Evolutionary conservation across 2,888 invertebrate species (phyloP), one percentile per base, ranked within the genome.

Genomic region (Arrhopalites spinosus): DNA sequence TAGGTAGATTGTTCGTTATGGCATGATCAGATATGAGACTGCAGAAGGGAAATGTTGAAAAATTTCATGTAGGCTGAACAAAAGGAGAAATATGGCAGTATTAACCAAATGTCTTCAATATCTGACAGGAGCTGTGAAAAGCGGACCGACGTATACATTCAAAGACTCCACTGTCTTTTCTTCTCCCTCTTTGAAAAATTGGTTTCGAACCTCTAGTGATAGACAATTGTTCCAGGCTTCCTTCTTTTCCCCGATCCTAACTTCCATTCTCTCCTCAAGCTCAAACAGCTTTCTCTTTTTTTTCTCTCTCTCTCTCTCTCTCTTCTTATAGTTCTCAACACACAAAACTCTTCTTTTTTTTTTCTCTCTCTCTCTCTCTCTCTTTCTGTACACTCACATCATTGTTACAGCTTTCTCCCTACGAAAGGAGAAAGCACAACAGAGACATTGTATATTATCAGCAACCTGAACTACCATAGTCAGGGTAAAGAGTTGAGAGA

Each of bases 71-170:
- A 74, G 69, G 47, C 75, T 63, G 75, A 78, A 78, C 78, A 78
- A 78, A 77, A 64, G 77, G 75, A 78, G 77, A 78, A 77, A 78
- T 75, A 78, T 77, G 77, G 74, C 70, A 77, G 77, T 78, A 75
- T 77, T 78, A 78, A 77, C 73, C 75, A 78, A 77, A 77, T 78
- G 78, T 74, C 77, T 77, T 77, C 73, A 75, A 75, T 77, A 75
- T 77, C 77, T 77, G 75, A 77, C 77, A 75, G 67, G 63, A 77
- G 73, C 64, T 56, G 72, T 75, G 77, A 67, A 74, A 66, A 66
- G 67, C 67, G 67, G 74, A n/a, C 66, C 30, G 74, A 74, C 74
- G 74, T 50, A 30, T 50, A 45, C 73, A 73, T 73, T 73, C 73
- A 73, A 74, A 66, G 61, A 72, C 61, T 72, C 61, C 1, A 70